phyloP scores from a whole-genome alignment of 2,888 invertebrate genomes.

The Torymus auratus region DNA sequence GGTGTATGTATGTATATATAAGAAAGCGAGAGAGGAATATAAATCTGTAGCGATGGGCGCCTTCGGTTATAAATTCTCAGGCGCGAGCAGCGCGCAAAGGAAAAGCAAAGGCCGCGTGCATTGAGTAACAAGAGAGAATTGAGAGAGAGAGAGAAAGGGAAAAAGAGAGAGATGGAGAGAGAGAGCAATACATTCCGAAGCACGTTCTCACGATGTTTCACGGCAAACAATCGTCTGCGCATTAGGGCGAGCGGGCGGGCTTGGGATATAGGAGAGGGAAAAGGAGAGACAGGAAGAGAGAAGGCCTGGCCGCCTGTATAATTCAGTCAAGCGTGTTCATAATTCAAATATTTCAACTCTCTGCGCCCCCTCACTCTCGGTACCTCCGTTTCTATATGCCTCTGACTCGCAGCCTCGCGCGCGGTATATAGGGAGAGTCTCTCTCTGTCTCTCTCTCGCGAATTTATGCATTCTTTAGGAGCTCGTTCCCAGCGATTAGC shows the following conservation, averaged over 20 bases:
- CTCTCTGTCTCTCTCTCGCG: not conserved
- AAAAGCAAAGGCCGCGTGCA: slow-evolving; percentile 9
- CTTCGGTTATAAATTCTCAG: slow-evolving; percentile 51
- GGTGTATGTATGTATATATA: not conserved
- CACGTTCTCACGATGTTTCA: slow-evolving; percentile 53
- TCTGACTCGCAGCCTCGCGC: no score
- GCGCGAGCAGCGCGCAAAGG: not conserved
- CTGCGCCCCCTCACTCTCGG: not conserved
- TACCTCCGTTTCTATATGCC: not conserved
- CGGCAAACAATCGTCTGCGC: slow-evolving; percentile 48
- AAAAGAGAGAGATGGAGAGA: not conserved
- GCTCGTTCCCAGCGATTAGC: not conserved
- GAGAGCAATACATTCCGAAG: slow-evolving; percentile 29
- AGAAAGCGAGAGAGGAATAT: slow-evolving; percentile 28
- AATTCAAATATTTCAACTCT: slow-evolving; percentile 43
- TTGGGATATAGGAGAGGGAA: not conserved
- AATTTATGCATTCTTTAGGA: slow-evolving; percentile 28
- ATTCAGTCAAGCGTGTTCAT: slow-evolving; percentile 45
- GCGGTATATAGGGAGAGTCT: no score
- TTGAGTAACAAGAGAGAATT: no score
- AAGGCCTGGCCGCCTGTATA: slow-evolving; percentile 20
- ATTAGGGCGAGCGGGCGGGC: slow-evolving; percentile 15
- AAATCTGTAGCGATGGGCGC: slow-evolving; percentile 39
- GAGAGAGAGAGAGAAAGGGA: not conserved
- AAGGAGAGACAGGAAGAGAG: not conserved